Percentiles rank a stretch among this genome's conserved stretches.
Conservation (phyloP, 1,140 invertebrate genomes). For the Zaprionus tsacasi region DNA sequence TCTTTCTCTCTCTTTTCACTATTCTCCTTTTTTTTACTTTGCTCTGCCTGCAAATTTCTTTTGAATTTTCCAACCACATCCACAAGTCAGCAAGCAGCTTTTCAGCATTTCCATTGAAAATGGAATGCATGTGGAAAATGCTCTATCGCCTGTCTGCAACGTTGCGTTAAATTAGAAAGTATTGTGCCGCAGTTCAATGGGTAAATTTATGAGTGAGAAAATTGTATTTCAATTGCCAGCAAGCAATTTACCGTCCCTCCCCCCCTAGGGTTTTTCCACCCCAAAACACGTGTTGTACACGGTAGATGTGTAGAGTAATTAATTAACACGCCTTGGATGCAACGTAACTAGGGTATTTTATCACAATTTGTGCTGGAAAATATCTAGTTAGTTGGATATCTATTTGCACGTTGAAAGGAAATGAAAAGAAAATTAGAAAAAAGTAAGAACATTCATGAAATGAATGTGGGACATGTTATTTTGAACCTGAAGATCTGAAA, state of each 20-base stretch:
- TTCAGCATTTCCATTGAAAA: conserved; percentile 42
- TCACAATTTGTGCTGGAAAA: neutral
- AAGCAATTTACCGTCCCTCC: conserved; percentile 2
- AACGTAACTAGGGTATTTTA: neutral
- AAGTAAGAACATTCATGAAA: no score
- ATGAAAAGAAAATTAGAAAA: neutral
- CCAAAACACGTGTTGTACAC: neutral
- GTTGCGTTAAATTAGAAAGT: conserved; percentile 74
- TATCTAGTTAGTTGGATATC: conserved; percentile 4
- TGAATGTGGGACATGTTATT: no score
- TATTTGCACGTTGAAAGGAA: neutral
- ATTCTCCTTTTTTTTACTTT: conserved; percentile 15
- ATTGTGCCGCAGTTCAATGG: conserved; percentile 67
- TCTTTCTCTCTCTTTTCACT: conserved; percentile 15
- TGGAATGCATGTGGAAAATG: conserved; percentile 35
- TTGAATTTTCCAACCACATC: conserved; percentile 32
- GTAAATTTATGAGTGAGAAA: conserved; percentile 64
- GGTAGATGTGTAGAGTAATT: conserved; percentile 14
- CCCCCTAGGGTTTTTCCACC: neutral
- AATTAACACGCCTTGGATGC: conserved; percentile 46
- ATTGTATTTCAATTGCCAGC: conserved; percentile 42
- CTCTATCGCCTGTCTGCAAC: conserved; percentile 41
- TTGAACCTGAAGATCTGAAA: no score
- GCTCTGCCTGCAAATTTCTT: conserved; percentile 42
- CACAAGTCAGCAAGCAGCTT: conserved; percentile 1